These are phyloP conservation scores for Drosophila elegans DNA, from an alignment of 1,140 invertebrate species.

Conservation along the genomic window DNA sequence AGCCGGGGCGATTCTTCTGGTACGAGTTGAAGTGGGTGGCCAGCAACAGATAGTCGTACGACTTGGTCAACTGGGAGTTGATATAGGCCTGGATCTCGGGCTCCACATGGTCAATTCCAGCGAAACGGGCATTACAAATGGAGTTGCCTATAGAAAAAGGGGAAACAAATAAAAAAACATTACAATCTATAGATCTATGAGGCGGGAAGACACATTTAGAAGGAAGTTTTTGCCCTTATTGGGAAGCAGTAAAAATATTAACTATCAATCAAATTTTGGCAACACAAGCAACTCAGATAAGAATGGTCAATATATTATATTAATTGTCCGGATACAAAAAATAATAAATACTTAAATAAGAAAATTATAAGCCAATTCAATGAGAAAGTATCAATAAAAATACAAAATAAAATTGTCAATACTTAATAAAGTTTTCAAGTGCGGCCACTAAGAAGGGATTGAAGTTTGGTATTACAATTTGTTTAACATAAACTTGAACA, in stretches of 20 bases:
- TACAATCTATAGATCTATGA: constrained; percentile 6
- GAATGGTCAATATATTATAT: too few relatives aligned
- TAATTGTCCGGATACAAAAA: too few relatives aligned
- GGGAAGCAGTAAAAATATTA: not conserved
- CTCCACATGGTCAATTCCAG: constrained; percentile 87
- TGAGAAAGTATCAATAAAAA: not conserved
- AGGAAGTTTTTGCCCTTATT: constrained; percentile 1
- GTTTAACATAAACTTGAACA: not conserved
- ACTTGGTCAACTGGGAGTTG: constrained; percentile 88
- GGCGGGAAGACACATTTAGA: not conserved
- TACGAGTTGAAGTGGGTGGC: constrained; percentile 92
- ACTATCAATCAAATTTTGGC: too few relatives aligned
- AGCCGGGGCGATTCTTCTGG: constrained; percentile 90
- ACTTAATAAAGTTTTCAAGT: not conserved
- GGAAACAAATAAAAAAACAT: constrained; percentile 7
- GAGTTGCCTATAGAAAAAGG: constrained; percentile 30
- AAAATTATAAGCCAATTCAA: too few relatives aligned
- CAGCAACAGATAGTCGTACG: constrained; percentile 90
- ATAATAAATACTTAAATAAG: too few relatives aligned
- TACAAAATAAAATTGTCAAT: not conserved
- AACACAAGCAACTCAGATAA: too few relatives aligned
- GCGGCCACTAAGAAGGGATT: not conserved
- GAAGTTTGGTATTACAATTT: not conserved
- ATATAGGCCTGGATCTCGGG: constrained; percentile 86
- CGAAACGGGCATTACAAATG: constrained; percentile 89